Evolutionary conservation across 2,797 vertebrate genomes (phyloP), one percentile per base, ranked within the genome.

Genomic region (Periophthalmus magnuspinnatus): DNA sequence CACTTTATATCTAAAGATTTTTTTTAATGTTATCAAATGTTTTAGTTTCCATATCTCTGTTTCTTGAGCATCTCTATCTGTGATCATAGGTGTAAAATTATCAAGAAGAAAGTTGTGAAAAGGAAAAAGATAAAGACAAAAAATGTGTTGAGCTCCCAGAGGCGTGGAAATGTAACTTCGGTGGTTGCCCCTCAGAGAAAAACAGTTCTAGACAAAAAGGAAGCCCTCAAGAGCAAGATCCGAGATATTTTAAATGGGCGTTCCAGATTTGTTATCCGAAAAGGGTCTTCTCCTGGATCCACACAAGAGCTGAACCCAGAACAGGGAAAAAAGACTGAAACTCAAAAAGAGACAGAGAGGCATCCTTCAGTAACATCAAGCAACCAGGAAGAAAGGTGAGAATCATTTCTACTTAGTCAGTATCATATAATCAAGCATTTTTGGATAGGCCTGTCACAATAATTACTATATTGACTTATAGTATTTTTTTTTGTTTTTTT

Each of bases 211-310:
- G 85, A 93, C 58, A 93, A 91, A 82, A 92, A 94, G 73, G 84
- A 80, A 21, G 92, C 72, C 2, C 69, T 94, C 52, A 93, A 70
- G 82, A 93, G 74, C 66, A 93, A 91, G 71, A 84, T 95, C 67
- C 90, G 89, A 75, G 91, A 92, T 9, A 95, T 95, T 72, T 87
- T 94, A 32, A 92, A 34, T 0, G 94, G 94, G 50, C 87, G 79
- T 5, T 93, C 82, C 0, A 88, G 93, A 57, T 95, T 93, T 68
- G 87, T 95, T 17, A 94, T 95, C 64, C 90, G 90, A 56, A 94
- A 92, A 79, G 74, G 0, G 1, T 62, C 88, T 2, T 22, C 36
- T 2, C 67, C 0, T 0, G 76, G 66, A 5, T 68, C 82, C 8
- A 67, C 64, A 0, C 72, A 28, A 9, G 58, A 28, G 22, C 85